Base-by-base conservation (phyloP, 2,113 vertebrate species). In the Triplophysa siluroides region DNA sequence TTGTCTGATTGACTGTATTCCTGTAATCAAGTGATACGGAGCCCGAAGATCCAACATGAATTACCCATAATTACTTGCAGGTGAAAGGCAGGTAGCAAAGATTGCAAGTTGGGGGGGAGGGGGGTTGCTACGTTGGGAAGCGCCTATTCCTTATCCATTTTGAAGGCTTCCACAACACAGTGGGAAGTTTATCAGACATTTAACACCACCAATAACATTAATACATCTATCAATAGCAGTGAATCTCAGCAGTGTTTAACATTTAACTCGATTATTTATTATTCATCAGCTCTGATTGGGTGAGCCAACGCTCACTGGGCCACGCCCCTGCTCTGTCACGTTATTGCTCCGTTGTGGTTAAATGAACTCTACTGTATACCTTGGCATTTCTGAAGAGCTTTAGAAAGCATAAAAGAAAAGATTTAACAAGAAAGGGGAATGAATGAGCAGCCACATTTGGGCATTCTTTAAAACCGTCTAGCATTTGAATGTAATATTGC, bases 1-100 rank as follows among this genome's bases (percentile, higher is more conserved):
- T 16, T 74, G 19, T 74, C 38, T 74, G 56, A 72, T 58, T 72
- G 52, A 61, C n/a, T 74, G n/a, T 24, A 74, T 43, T 74, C 21
- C 38, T 41, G 33, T 24, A 74, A 24, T 61, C 21, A 61, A 74
- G n/a, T 14, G 33, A 73, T 58, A 68, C 19, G 3, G 70, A 23
- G 71, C 33, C 13, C 43, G 33, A 41, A 74, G n/a, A 61, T 61
- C 6, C 18, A 3, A 54, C 7, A 43, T 43, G 2, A 23, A 72
- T 56, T 21, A 56, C n/a, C 58, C 23, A 43, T 43, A 43, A 24
- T 74, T 41, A 9, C 12, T 58, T 21, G 26, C 71, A 60, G 54
- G 54, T 60, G 8, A 58, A 43, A 61, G 19, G 7, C 52, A 58
- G 43, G 21, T 50, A 68, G 54, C 19, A 58, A 58, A 58, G 54